A percentile compares a stretch with the other conserved stretches of the same genome.
phyloP scores from a whole-genome alignment of 2,888 invertebrate species.

The Branchellion lobata region DNA sequence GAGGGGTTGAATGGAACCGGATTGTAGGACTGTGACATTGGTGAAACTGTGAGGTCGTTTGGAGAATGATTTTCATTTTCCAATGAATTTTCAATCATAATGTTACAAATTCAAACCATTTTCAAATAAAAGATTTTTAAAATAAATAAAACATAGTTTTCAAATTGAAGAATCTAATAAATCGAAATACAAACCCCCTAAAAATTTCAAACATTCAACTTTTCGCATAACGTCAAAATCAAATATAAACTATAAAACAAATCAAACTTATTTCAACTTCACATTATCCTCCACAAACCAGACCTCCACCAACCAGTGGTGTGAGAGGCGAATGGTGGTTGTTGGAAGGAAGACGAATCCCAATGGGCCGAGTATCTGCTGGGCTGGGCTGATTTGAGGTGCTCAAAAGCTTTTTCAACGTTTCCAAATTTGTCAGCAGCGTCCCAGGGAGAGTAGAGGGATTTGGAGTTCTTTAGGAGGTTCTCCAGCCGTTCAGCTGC shows the following conservation, averaged over 20 bases:
- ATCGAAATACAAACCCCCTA: no score
- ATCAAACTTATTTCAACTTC: not conserved
- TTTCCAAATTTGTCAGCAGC: constrained; percentile 49
- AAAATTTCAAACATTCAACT: no score
- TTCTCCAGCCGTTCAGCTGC: constrained; percentile 49
- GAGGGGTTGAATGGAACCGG: not conserved
- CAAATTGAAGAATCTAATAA: no score
- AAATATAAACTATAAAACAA: not conserved
- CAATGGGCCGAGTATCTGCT: not conserved
- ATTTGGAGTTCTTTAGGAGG: constrained; percentile 49
- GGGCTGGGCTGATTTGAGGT: constrained; percentile 47
- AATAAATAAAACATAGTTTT: no score
- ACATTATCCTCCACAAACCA: no score
- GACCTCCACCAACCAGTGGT: not conserved
- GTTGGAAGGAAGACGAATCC: not conserved
- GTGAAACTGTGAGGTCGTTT: not conserved
- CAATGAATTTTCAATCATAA: no score
- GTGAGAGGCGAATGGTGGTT: not conserved
- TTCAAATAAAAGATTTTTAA: no score
- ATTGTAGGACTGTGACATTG: not conserved
- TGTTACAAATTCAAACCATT: no score
- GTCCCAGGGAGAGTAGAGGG: constrained; percentile 51
- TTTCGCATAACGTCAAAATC: not conserved
- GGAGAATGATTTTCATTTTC: no score
- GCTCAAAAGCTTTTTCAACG: constrained; percentile 72